Evolutionary conservation across 2,888 invertebrate species (phyloP), one percentile per base, ranked within the genome.

Genomic region (Ypsolopha scabrella): DNA sequence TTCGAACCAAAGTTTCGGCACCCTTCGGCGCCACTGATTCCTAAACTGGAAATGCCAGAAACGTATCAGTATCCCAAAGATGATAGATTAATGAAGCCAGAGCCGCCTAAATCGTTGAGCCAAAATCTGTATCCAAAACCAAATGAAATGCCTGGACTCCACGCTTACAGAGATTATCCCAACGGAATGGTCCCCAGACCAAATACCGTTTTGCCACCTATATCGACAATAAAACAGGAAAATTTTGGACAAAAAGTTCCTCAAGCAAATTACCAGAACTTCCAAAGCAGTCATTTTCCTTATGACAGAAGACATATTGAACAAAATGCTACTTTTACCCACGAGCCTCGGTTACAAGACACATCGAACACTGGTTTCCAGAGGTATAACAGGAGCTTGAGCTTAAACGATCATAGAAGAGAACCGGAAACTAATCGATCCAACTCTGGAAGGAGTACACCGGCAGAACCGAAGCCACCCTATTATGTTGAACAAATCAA

Each of bases 401-500:
- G 55, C 51, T 78, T 80, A 48, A 54, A 60, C 6, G 80, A 78
- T 57, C 36, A 56, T 36, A 66, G 52, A 45, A 75, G 75, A 62
- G 75, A 70, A 48, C n/a, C 61, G 10, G 72, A 76, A 13, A 48
- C 37, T 14, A 70, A 60, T 45, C 58, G 65, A 50, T 60, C 54
- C 33, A 65, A 58, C 56, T 52, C 60, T 6, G 75, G 61, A 35
- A 71, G 65, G 51, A 65, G 34, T 36, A 55, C 60, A 13, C 56
- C 68, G 6, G 57, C 55, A 14, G 78, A 80, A 46, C 66, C 77
- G 6, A 87, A 79, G 59, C 80, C 75, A 36, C 81, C 87, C 50
- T 87, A 76, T 60, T 87, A 87, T 53, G 80, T 87, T 59, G 87
- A 87, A 57, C 87, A 87, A 65, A 87, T 87, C 38, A 87, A 87